phyloP scores from a whole-genome alignment of 1,140 invertebrate genomes.

The Paracyclopina nana region DNA sequence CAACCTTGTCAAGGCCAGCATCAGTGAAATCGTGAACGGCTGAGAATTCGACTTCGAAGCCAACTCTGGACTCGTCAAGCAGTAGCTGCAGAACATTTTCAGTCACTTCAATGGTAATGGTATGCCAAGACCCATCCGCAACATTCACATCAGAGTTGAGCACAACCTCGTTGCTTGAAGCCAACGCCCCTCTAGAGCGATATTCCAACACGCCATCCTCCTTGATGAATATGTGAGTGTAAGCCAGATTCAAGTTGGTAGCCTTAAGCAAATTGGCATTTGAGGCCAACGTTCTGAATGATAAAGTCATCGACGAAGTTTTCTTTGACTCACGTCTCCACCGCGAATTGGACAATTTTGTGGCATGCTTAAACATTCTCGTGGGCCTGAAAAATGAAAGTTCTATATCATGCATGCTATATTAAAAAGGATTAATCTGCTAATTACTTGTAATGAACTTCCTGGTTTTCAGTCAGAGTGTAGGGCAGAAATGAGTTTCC shows the following conservation, averaged over 20 bases:
- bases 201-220: constrained; percentile 12
- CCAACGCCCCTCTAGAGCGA: constrained; percentile 42
- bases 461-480: constrained; percentile 48
- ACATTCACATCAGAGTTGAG: constrained; percentile 22
- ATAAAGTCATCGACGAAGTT: constrained; percentile 37
- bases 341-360: neutral
- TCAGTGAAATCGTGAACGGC: constrained; percentile 77
- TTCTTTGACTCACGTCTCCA: constrained; percentile 28
- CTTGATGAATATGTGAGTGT: neutral
- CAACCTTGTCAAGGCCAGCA: constrained; percentile 57
- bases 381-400: constrained; percentile 44
- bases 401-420: no score
- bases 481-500: constrained; percentile 50
- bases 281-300: constrained; percentile 16
- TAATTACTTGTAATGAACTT: no score
- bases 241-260: constrained; percentile 19
- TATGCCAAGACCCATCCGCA: constrained; percentile 66
- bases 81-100: constrained; percentile 40
- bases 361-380: constrained; percentile 33
- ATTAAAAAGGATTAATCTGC: no score
- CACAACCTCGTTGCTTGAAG: constrained; percentile 53
- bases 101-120: constrained; percentile 45
- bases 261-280: constrained; percentile 18
- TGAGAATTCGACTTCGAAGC: constrained; percentile 58
- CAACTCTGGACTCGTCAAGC: constrained; percentile 44